Conservation (phyloP, 2,797 vertebrate genomes). For the Sebastes minor region DNA sequence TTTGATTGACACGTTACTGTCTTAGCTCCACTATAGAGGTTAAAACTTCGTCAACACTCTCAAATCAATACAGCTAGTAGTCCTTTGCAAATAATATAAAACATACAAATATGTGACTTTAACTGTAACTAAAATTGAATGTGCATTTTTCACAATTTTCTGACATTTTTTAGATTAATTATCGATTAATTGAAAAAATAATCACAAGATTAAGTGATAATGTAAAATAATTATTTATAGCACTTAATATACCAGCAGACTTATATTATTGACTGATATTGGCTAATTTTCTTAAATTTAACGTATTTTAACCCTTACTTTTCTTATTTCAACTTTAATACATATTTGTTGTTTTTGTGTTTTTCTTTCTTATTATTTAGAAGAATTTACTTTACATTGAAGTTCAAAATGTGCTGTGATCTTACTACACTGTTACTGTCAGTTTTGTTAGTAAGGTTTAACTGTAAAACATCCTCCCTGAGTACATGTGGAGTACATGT, state of each 20-base stretch:
- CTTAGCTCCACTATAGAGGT: background rate
- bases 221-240: background rate
- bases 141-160: no score
- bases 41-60: conserved; percentile 4
- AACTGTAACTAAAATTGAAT: no score
- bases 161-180: no score
- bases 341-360: no score
- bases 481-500: no score
- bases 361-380: no score
- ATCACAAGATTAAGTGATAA: background rate
- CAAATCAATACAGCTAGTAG: background rate
- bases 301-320: background rate
- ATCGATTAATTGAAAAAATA: background rate
- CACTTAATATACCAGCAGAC: background rate
- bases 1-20: conserved; percentile 15
- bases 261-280: background rate
- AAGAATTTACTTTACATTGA: no score
- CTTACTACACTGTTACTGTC: no score
- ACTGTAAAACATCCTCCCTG: no score
- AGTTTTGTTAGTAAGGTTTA: no score
- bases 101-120: no score
- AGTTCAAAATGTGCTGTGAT: no score
- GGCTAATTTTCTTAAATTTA: background rate
- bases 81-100: background rate
- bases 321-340: background rate